Evolutionary conservation across 1,140 invertebrate genomes (phyloP).

Genomic region (Eriocheir sinensis): DNA sequence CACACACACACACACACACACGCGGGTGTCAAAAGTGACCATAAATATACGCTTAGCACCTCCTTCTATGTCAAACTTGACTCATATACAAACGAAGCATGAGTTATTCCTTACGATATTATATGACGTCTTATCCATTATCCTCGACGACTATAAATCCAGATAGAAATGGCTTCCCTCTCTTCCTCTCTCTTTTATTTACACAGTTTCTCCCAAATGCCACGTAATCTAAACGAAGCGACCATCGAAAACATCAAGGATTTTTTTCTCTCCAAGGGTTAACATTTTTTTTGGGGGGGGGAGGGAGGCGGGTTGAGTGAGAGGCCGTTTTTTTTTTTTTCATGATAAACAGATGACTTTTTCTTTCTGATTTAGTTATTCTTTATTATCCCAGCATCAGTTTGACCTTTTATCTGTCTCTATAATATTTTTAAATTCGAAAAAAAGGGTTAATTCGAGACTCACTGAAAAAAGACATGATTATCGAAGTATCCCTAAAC

Average conservation of each 20-base stretch:
- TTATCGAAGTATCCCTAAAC: too few species aligned
- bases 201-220: background rate
- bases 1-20: constrained; percentile 46
- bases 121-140: constrained; percentile 43
- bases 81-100: constrained; percentile 32
- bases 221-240: constrained; percentile 37
- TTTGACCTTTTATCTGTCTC: too few species aligned
- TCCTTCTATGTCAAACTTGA: constrained; percentile 7
- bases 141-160: background rate
- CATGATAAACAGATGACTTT: too few species aligned
- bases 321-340: too few species aligned
- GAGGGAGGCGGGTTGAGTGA: too few species aligned
- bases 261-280: too few species aligned
- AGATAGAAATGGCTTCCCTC: background rate
- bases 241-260: background rate
- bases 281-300: too few species aligned
- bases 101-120: background rate
- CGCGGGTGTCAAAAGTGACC: background rate
- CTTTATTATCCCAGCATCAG: too few species aligned
- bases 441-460: too few species aligned
- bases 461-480: too few species aligned
- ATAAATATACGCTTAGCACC: constrained; percentile 19
- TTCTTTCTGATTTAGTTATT: too few species aligned
- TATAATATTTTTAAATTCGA: too few species aligned
- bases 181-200: background rate